phyloP scores from a whole-genome alignment of 2,113 vertebrate genomes.

The Lophius piscatorius region DNA sequence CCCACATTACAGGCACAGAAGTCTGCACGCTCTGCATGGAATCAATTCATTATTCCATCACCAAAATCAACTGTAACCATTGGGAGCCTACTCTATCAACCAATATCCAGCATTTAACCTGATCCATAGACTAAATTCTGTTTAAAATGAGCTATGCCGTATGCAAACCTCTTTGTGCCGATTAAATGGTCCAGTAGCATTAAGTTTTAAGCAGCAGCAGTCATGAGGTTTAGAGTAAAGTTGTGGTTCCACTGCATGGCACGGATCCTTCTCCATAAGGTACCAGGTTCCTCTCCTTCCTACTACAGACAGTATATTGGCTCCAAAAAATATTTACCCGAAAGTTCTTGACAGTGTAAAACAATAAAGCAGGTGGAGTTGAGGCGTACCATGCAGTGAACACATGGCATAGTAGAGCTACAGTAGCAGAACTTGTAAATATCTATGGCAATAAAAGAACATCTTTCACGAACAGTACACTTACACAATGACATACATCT shows the following conservation, averaged over 20 bases:
- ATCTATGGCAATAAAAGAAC: constrained; percentile 81
- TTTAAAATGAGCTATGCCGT: constrained; percentile 38
- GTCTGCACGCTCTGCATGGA: constrained; percentile 23
- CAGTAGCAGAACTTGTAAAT: constrained; percentile 88
- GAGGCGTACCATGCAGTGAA: background rate
- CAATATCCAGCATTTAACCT: constrained; percentile 12
- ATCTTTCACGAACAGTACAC: constrained; percentile 81
- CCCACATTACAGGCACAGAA: constrained; percentile 29
- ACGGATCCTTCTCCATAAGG: background rate
- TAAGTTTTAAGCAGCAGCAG: constrained; percentile 83
- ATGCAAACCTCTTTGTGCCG: constrained; percentile 43
- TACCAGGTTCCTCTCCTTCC: background rate
- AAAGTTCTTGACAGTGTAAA: background rate
- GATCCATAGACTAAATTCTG: constrained; percentile 16
- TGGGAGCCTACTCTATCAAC: constrained; percentile 13
- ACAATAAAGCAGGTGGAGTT: background rate
- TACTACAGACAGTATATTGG: background rate
- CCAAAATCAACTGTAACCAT: constrained; percentile 13
- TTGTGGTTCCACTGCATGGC: background rate
- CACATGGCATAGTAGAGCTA: constrained; percentile 68
- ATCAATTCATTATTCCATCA: constrained; percentile 4
- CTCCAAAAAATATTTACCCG: background rate
- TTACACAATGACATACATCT: constrained; percentile 86
- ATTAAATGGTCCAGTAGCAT: constrained; percentile 56
- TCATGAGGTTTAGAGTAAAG: constrained; percentile 74